phyloP scores from a whole-genome alignment of 2,888 invertebrate genomes.

The Leptinotarsa juncta region DNA sequence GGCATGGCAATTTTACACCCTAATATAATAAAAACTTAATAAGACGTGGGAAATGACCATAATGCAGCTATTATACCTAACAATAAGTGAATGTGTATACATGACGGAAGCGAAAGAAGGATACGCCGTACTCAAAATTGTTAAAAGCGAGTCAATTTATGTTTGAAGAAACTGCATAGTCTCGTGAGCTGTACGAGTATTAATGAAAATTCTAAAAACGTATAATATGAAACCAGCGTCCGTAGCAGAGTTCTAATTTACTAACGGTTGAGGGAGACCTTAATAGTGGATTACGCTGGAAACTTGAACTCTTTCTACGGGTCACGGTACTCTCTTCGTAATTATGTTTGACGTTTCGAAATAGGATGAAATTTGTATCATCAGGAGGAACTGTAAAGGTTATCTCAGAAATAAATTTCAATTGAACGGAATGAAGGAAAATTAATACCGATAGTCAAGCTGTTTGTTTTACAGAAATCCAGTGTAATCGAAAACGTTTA shows the following conservation, averaged over 20 bases:
- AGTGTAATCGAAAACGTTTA: too few relatives aligned
- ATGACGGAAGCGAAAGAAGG: slow-evolving; percentile 22
- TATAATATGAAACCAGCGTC: slow-evolving; percentile 21
- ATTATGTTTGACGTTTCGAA: neutral
- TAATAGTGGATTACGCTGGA: slow-evolving; percentile 3
- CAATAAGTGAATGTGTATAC: slow-evolving; percentile 16
- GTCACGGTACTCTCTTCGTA: slow-evolving; percentile 1
- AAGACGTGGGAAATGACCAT: slow-evolving; percentile 15
- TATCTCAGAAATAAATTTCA: too few relatives aligned
- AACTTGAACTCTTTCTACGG: slow-evolving; percentile 10
- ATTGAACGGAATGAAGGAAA: too few relatives aligned
- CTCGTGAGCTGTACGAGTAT: neutral
- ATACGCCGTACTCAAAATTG: slow-evolving; percentile 8
- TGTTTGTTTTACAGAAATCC: too few relatives aligned
- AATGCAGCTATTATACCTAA: slow-evolving; percentile 18
- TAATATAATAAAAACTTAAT: neutral
- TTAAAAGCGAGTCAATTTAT: slow-evolving; percentile 4
- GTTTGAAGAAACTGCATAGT: slow-evolving; percentile 1
- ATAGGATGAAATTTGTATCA: neutral
- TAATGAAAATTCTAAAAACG: slow-evolving; percentile 21
- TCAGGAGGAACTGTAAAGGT: neutral
- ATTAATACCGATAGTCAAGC: too few relatives aligned
- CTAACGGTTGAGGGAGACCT: slow-evolving; percentile 14
- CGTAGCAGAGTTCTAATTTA: slow-evolving; percentile 17
- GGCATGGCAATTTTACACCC: slow-evolving; percentile 10